Evolutionary conservation across 2,888 invertebrate species (phyloP).

Genomic region (Drosophila suboccidentalis): DNA sequence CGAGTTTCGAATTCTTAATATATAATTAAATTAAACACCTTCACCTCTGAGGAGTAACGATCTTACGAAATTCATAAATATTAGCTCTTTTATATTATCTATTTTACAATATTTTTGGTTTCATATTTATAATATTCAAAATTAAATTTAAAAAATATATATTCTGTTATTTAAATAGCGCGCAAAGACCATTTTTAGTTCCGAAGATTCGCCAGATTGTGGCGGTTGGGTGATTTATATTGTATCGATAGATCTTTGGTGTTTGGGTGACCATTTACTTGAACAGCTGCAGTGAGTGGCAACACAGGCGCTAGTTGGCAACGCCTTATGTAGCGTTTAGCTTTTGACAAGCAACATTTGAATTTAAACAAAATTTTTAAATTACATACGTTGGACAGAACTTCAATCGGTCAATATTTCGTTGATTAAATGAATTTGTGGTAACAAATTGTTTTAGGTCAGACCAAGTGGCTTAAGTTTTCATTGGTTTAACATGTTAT

Average conservation of each 20-base stretch:
- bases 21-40: no score
- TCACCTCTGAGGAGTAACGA: no score
- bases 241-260: no score
- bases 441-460: conserved; percentile 37
- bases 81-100: no score
- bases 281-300: background rate
- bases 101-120: no score
- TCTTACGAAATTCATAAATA: no score
- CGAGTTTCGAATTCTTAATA: no score
- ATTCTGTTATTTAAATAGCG: no score
- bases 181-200: no score
- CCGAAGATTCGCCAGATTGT: background rate
- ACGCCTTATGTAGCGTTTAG: conserved; percentile 1
- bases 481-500: conserved; percentile 52
- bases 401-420: background rate
- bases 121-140: no score
- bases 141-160: no score
- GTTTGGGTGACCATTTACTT: conserved; percentile 27
- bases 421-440: conserved; percentile 7
- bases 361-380: conserved; percentile 4
- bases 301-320: conserved; percentile 24
- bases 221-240: no score
- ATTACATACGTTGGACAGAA: background rate
- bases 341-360: conserved; percentile 3
- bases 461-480: conserved; percentile 24